Evolutionary conservation across 1,140 invertebrate species (phyloP).

Genomic region (Drosophila bipectinata): DNA sequence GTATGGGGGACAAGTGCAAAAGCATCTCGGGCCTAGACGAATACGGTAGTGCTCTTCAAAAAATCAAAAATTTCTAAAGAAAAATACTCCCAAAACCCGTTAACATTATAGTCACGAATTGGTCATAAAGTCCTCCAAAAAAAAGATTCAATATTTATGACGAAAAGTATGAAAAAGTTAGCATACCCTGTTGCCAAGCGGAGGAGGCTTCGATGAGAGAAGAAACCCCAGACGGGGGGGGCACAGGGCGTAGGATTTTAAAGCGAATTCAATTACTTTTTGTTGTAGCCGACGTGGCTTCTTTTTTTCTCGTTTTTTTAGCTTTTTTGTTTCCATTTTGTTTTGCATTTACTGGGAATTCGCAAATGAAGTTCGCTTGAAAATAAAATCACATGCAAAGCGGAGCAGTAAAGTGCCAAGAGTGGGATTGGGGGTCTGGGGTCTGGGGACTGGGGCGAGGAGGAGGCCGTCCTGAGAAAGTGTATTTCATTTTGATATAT

Average conservation of each 20-base stretch:
- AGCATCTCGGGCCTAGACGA: not conserved
- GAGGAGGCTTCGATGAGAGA: slow-evolving; percentile 40
- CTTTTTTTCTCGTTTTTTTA: slow-evolving; percentile 14
- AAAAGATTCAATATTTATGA: not conserved
- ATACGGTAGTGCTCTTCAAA: slow-evolving; percentile 4
- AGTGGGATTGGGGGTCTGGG: not conserved
- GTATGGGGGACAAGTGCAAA: slow-evolving; percentile 28
- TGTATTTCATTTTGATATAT: slow-evolving; percentile 80
- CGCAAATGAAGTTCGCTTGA: slow-evolving; percentile 81
- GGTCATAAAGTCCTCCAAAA: slow-evolving; percentile 1
- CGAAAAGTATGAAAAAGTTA: slow-evolving; percentile 30
- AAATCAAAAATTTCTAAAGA: not conserved
- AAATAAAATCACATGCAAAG: slow-evolving; percentile 82
- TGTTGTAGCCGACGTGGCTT: slow-evolving; percentile 53
- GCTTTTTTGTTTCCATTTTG: slow-evolving; percentile 40
- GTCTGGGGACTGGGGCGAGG: not conserved
- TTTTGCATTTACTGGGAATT: slow-evolving; percentile 78
- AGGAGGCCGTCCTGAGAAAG: slow-evolving; percentile 59
- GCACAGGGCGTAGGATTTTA: slow-evolving; percentile 63
- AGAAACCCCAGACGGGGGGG: slow-evolving; percentile 37
- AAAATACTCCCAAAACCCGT: not conserved
- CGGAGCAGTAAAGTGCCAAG: slow-evolving; percentile 70
- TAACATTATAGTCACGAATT: slow-evolving; percentile 30
- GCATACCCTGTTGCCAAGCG: slow-evolving; percentile 38
- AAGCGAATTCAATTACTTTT: slow-evolving; percentile 82